Base-by-base conservation (phyloP, 2,888 invertebrate genomes). In the Oligia fasciuncula region DNA sequence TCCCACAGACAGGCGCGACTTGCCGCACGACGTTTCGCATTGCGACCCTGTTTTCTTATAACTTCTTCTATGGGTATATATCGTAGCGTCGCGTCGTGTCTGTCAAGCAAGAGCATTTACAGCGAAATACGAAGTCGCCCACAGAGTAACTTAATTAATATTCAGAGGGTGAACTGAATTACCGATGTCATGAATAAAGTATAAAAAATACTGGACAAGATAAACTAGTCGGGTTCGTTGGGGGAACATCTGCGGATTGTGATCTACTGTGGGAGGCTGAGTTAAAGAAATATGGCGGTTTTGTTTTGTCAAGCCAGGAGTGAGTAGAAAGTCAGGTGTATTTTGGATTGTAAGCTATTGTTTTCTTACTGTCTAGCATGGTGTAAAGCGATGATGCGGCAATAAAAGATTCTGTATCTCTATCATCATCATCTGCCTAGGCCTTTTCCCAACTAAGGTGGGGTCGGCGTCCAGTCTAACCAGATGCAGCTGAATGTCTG, bases 181-280 rank as follows among this genome's bases (percentile, higher is more conserved):
- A 76, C 72, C 73, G 73, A 75, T 87, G 82, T 86, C 87, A 76
- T 84, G 54, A 76, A 77, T 66, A 65, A 11, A 0, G 43, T 17
- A 67, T 63, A 86, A 86, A 86, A 87, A 86, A 69, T 74, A 51
- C 0, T 54, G 57, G 43, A 73, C 73, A 54, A n/a, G 70, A 82
- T 57, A n/a, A 77, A 86, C 79, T 77, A 69, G 76, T 77, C 70
- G 4, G 9, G 17, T 77, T 49, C 17, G 8, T 35, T 73, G 11
- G 2, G 0, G 0, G 46, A 76, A 81, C 87, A 87, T 70, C 87
- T 86, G 85, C 82, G 13, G 29, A 13, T 70, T 86, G 49, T 81
- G 85, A 76, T 77, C 76, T 79, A 79, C 76, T 74, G 67, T 60
- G 29, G 40, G 66, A 19, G 1, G 23, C 43, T 29, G 9, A 4